These are phyloP conservation scores for Protonibea diacanthus DNA, from an alignment of 2,797 vertebrate species.

Conservation along the genomic window DNA sequence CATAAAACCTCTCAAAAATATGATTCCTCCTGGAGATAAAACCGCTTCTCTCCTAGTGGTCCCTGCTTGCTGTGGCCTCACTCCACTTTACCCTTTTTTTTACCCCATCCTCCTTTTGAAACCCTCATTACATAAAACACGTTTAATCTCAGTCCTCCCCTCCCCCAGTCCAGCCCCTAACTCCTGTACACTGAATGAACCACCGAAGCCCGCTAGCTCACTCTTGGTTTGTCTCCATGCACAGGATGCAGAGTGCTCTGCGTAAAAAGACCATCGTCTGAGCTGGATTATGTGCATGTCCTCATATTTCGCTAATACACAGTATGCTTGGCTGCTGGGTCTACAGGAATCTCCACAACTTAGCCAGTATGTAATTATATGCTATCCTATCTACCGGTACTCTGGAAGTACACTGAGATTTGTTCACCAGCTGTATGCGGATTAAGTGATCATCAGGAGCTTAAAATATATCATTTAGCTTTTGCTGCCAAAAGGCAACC, in stretches of 20 bases:
- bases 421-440: conserved; percentile 78
- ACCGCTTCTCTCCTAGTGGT: conserved; percentile 17
- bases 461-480: conserved; percentile 78
- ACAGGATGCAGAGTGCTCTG: conserved; percentile 44
- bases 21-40: conserved; percentile 38
- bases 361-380: conserved; percentile 79
- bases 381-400: conserved; percentile 66
- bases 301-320: conserved; percentile 75
- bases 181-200: conserved; percentile 69
- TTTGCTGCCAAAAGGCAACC: conserved; percentile 74
- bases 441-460: conserved; percentile 80
- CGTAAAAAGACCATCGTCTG: conserved; percentile 71
- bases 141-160: conserved; percentile 73
- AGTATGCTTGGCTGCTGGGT: conserved; percentile 54
- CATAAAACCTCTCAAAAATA: conserved; percentile 1
- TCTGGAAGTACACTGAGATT: conserved; percentile 78
- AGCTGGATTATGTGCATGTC: conserved; percentile 77
- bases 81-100: conserved; percentile 58
- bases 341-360: conserved; percentile 72
- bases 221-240: conserved; percentile 57
- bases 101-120: conserved; percentile 61
- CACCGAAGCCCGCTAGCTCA: conserved; percentile 24
- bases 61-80: conserved; percentile 33
- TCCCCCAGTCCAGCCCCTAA: conserved; percentile 59
- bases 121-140: conserved; percentile 81